These are phyloP conservation scores for Syngnathus typhle DNA, from an alignment of 2,113 vertebrate genomes.

Conservation along the genomic window DNA sequence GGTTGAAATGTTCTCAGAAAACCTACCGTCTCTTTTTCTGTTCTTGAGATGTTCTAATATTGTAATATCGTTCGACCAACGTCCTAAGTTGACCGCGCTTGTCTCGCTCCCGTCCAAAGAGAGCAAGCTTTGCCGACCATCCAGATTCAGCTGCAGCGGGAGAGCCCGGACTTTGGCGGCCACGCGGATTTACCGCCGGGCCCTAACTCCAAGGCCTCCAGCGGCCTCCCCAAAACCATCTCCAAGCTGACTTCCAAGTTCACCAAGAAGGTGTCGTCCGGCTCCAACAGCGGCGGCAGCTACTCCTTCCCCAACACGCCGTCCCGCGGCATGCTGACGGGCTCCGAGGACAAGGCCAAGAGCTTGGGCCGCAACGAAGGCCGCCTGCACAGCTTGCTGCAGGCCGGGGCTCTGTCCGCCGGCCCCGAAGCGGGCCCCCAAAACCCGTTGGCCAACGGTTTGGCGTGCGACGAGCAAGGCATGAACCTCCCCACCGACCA, in stretches of 20 bases:
- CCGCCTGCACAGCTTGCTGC: constrained; percentile 82
- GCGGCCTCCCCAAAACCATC: constrained; percentile 93
- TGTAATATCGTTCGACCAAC: no score
- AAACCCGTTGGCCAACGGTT: constrained; percentile 78
- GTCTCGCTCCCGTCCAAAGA: constrained; percentile 59
- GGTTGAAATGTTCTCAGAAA: background rate
- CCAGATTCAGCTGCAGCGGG: constrained; percentile 92
- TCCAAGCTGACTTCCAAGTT: constrained; percentile 96
- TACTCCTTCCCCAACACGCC: constrained; percentile 89
- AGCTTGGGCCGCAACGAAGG: constrained; percentile 67
- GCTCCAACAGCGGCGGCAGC: constrained; percentile 73
- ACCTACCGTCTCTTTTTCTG: no score
- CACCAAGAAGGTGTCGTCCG: constrained; percentile 90
- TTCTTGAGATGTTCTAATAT: no score
- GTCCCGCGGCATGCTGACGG: constrained; percentile 81
- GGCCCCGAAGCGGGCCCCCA: constrained; percentile 63
- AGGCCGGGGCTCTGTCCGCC: constrained; percentile 76
- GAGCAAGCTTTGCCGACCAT: constrained; percentile 93
- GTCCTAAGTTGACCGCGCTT: no score
- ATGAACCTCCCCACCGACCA: constrained; percentile 98
- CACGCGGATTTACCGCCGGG: constrained; percentile 80
- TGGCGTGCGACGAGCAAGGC: constrained; percentile 83
- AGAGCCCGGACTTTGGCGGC: constrained; percentile 79
- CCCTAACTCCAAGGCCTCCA: constrained; percentile 82
- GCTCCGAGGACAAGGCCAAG: constrained; percentile 84